Base-by-base conservation (phyloP, 2,113 vertebrate species). In the Phocoena phocoena region DNA sequence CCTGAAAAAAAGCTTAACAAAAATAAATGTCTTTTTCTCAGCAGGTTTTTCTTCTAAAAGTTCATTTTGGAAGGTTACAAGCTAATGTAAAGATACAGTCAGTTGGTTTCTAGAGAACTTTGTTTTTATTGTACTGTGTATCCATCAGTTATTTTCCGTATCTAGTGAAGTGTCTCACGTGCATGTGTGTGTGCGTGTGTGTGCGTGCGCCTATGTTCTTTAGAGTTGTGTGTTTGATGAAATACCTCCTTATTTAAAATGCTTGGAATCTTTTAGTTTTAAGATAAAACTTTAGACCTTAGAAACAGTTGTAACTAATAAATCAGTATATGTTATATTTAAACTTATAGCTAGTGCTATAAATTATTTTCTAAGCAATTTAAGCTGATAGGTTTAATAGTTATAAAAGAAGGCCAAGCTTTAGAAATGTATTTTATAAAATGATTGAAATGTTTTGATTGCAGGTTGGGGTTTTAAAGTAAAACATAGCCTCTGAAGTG, bases 371-470 rank as follows among this genome's bases (percentile, higher is more conserved):
- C 7, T 88, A 90, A 97, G 2, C 7, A 90, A 87, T 36, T 86
- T 93, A 71, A 90, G 92, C 33, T 90, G 44, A 83, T 15, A 90
- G 44, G 21, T 84, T 93, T 96, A 94, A 76, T 95, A 95, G 28
- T 93, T 95, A n/a, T n/a, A 80, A 88, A 41, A 77, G 14, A 67
- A 15, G 18, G 11, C 14, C 21, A 47, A n/a, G 12, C 67, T 94
- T 96, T 95, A 38, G 7, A 84, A 96, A 86, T 84, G 36, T 73
- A 73, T 92, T 96, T 97, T 68, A 76, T 23, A 76, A 89, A 96
- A 53, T 86, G 44, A 91, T 58, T 62, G 47, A 96, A 93, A 58
- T 70, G 8, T 97, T 85, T 94, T 90, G 79, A 81, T 81, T 70
- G 15, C 17, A 87, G 23, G 5, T 94, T 94, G 58, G n/a, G 55